Base-by-base conservation (phyloP, 2,113 vertebrate genomes). In the Apodemus speciosus region DNA sequence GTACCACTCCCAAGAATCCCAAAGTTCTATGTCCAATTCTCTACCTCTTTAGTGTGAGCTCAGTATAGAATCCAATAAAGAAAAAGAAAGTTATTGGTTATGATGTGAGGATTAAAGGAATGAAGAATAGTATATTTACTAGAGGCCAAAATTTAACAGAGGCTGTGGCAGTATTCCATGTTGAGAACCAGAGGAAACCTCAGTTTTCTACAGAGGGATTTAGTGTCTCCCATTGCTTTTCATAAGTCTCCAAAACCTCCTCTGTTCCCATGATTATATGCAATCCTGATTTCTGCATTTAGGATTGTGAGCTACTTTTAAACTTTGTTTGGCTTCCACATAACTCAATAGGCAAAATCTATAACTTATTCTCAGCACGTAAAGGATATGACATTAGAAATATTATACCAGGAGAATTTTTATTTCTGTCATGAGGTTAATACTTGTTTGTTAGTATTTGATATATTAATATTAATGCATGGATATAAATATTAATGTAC, bases 401-500 rank as follows among this genome's bases (percentile, higher is more conserved):
- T 25, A 91, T 30, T 64, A 73, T 10, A 62, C 15, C 18, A 7
- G 56, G 49, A 88, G 30, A 80, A 38, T 73, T 46, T 4, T 88
- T 60, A 43, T 86, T 68, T 66, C 35, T 77, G 5, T 81, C 49
- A 53, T 71, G 27, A 89, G 64, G 80, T 38, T 73, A 92, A 83
- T 62, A 20, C 14, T 71, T 38, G 2, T 0, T 81, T 69, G 1
- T 68, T 83, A 35, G 32, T 84, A 4, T 89, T 94, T 72, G 71
- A 7, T 83, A 56, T 2, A 27, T 43, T 75, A 75, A 51, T 58
- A 56, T 68, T 75, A 87, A 86, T 66, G 3, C 53, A 23, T 72
- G 18, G 5, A 1, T 38, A 40, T 13, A 60, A 88, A 72, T 80
- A 88, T 94, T 32, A 64, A 86, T 73, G n/a, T 64, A 66, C 35